A percentile compares a stretch with the other conserved stretches of the same genome.
phyloP scores from a whole-genome alignment of 1,140 invertebrate species.

The Helicorthomorpha holstii region DNA sequence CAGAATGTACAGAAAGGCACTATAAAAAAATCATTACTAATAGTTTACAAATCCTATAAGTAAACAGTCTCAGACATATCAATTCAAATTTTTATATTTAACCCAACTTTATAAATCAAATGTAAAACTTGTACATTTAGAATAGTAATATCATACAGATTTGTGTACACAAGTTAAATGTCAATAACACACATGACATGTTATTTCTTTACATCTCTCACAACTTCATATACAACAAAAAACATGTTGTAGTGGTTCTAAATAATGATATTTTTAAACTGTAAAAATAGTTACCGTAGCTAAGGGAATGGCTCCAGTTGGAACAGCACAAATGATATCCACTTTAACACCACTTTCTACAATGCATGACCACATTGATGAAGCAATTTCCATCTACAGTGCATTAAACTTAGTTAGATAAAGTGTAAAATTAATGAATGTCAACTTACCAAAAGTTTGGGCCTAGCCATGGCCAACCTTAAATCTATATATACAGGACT shows the following conservation, averaged over 20 bases:
- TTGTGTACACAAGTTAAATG: too few relatives aligned
- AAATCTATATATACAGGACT: constrained; percentile 93
- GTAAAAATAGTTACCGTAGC: constrained; percentile 43
- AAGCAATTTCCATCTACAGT: neutral
- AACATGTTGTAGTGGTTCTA: too few relatives aligned
- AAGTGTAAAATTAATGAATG: neutral
- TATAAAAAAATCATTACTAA: too few relatives aligned
- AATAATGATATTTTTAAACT: neutral
- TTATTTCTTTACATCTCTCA: too few relatives aligned
- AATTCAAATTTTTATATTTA: too few relatives aligned
- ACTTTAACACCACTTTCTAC: constrained; percentile 1
- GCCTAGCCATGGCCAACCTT: constrained; percentile 70
- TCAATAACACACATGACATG: too few relatives aligned
- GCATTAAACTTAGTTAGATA: neutral
- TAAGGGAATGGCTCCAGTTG: constrained; percentile 88
- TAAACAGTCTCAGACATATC: too few relatives aligned
- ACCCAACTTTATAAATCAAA: too few relatives aligned
- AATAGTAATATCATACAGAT: too few relatives aligned
- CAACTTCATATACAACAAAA: too few relatives aligned
- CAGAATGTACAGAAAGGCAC: constrained; percentile 23
- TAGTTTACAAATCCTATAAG: too few relatives aligned
- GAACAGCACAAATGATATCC: constrained; percentile 80
- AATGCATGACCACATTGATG: neutral
- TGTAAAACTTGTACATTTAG: too few relatives aligned
- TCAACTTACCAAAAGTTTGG: constrained; percentile 55